A percentile compares a stretch with the other conserved stretches of the same genome.
phyloP scores from a whole-genome alignment of 2,113 vertebrate species.

The Notarius quadriscutis region DNA sequence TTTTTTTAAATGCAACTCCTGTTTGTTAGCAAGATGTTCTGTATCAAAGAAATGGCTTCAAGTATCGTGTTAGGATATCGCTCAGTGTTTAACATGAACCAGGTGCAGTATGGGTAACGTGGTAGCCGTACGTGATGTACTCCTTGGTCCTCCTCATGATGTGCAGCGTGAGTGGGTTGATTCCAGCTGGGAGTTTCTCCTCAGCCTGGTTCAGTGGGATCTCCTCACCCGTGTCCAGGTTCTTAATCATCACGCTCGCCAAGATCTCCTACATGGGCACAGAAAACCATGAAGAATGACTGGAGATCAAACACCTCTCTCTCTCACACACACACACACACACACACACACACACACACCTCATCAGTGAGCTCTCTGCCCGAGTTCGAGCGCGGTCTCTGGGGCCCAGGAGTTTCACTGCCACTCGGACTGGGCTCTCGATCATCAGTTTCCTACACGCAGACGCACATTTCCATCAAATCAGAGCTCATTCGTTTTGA shows the following conservation, averaged over 20 bases:
- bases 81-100: not conserved
- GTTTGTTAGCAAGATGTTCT: too few species aligned
- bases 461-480: not conserved
- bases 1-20: not conserved
- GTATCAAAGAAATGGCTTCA: not conserved
- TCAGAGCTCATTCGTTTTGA: not conserved
- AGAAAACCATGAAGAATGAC: not conserved
- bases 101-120: conserved; percentile 19
- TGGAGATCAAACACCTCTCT: not conserved
- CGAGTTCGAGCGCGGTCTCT: conserved; percentile 93
- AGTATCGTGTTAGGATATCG: not conserved
- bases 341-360: conserved; percentile 67
- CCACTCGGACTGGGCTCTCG: conserved; percentile 68
- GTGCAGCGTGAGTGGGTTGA: conserved; percentile 95
- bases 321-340: conserved; percentile 3
- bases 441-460: conserved; percentile 86
- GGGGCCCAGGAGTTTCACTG: conserved; percentile 83
- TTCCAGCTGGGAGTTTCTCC: conserved; percentile 95
- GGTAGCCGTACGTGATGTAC: conserved; percentile 86
- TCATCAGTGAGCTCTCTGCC: conserved; percentile 97
- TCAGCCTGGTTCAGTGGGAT: conserved; percentile 96
- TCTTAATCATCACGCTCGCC: conserved; percentile 99
- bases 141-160: conserved; percentile 99
- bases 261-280: conserved; percentile 86
- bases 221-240: conserved; percentile 98